A percentile compares a stretch with the other conserved stretches of the same genome.
phyloP scores from a whole-genome alignment of 2,888 invertebrate genomes.

The Mellilla xanthometata region DNA sequence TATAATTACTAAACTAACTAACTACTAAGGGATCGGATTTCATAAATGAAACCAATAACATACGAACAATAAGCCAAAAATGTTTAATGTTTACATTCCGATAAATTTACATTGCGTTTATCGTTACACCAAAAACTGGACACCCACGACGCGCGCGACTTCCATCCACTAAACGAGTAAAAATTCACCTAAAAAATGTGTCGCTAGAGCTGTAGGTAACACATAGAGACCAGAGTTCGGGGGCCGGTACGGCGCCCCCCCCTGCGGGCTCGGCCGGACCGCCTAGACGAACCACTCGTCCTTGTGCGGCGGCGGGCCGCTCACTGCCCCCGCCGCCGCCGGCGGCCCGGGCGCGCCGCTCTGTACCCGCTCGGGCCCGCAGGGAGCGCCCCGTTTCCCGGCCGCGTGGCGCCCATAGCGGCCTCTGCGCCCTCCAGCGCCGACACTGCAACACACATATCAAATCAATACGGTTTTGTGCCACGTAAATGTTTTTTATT shows the following conservation, averaged over 20 bases:
- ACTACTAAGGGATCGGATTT: slow-evolving; percentile 23
- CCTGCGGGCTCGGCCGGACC: slow-evolving; percentile 70
- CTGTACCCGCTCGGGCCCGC: slow-evolving; percentile 89
- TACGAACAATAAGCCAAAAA: slow-evolving; percentile 81
- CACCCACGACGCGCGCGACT: slow-evolving; percentile 61
- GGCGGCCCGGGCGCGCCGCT: slow-evolving; percentile 94
- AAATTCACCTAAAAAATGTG: slow-evolving; percentile 76
- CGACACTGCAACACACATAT: slow-evolving; percentile 83
- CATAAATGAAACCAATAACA: slow-evolving; percentile 66
- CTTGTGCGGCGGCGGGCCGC: slow-evolving; percentile 86
- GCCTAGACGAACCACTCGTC: slow-evolving; percentile 95
- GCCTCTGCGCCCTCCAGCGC: slow-evolving; percentile 83
- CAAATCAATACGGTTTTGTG: background rate
- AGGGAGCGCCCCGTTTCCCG: slow-evolving; percentile 98
- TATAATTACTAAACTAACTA: too few relatives aligned
- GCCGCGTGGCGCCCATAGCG: slow-evolving; percentile 79
- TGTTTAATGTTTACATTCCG: slow-evolving; percentile 79
- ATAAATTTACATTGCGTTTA: slow-evolving; percentile 79
- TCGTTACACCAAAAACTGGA: slow-evolving; percentile 75
- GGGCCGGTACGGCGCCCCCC: slow-evolving; percentile 69
- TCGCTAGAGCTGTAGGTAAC: slow-evolving; percentile 70
- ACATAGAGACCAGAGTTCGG: slow-evolving; percentile 51
- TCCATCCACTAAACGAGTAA: slow-evolving; percentile 72
- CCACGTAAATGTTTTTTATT: too few relatives aligned
- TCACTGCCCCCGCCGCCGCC: slow-evolving; percentile 95